Evolutionary conservation across 2,888 invertebrate genomes (phyloP).

Genomic region (Drosophila pseudotalamancana): DNA sequence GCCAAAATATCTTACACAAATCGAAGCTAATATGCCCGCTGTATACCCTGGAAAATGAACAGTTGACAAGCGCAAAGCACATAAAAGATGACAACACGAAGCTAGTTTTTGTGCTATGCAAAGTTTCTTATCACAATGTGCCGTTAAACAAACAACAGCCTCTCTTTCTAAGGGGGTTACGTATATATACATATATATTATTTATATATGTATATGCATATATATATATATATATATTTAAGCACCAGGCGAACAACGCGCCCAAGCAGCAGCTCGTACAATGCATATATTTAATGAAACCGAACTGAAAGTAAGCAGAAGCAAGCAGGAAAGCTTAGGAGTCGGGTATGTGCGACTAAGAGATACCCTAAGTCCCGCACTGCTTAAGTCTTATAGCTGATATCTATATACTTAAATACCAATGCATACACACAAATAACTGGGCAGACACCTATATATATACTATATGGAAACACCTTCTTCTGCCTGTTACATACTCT

Average conservation of each 20-base stretch:
- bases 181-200: too few relatives aligned
- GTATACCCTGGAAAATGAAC: conserved; percentile 19
- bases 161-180: conserved; percentile 43
- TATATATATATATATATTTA: too few relatives aligned
- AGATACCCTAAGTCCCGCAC: too few relatives aligned
- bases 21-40: conserved; percentile 1
- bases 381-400: too few relatives aligned
- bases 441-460: too few relatives aligned
- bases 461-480: too few relatives aligned
- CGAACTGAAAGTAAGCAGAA: conserved; percentile 26
- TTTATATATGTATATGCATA: too few relatives aligned
- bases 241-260: conserved; percentile 26
- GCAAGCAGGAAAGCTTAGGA: background rate
- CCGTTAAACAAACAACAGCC: conserved; percentile 47
- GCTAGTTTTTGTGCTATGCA: conserved; percentile 48
- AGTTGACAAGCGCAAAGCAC: conserved; percentile 51
- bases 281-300: conserved; percentile 74
- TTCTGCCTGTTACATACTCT: background rate
- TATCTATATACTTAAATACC: too few relatives aligned
- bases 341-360: background rate
- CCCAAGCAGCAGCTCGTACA: conserved; percentile 57
- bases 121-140: conserved; percentile 59
- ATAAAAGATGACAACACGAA: conserved; percentile 58
- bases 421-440: too few relatives aligned
- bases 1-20: too few relatives aligned